These are phyloP conservation scores for Lepidocolaptes lacrymiger DNA, from an alignment of 2,797 vertebrate species.

Conservation along the genomic window DNA sequence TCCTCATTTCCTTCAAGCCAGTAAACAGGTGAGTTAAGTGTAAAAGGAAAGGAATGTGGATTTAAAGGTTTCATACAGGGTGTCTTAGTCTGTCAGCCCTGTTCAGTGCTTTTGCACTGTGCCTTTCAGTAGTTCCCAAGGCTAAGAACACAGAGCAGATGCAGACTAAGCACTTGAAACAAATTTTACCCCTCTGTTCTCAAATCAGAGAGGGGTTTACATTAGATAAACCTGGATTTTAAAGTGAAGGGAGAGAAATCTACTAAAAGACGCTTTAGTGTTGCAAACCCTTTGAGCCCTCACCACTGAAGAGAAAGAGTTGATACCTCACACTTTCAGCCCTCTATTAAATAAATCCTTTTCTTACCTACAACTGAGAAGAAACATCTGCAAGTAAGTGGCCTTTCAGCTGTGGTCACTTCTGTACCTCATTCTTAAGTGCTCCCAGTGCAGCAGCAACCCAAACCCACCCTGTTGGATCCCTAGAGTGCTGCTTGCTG, in stretches of 20 bases:
- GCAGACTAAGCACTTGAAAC: background rate
- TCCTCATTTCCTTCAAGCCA: background rate
- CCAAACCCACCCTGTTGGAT: background rate
- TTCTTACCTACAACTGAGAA: constrained; percentile 17
- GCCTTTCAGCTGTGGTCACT: constrained; percentile 9
- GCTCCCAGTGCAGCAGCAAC: background rate
- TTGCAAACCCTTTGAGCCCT: background rate
- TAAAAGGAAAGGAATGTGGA: background rate
- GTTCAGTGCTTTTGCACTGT: background rate
- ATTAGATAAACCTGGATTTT: background rate
- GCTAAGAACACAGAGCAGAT: background rate
- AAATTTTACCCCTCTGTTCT: constrained; percentile 17
- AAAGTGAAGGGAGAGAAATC: background rate
- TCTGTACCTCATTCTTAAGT: background rate
- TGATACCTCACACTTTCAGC: background rate
- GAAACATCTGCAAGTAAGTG: constrained; percentile 1
- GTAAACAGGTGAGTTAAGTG: background rate
- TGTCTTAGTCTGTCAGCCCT: background rate
- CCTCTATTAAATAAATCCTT: background rate
- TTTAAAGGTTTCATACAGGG: background rate
- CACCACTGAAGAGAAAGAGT: background rate
- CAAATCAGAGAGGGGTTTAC: background rate
- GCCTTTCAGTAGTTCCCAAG: background rate
- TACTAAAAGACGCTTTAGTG: background rate
- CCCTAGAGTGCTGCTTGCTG: background rate